phyloP scores from a whole-genome alignment of 1,140 invertebrate species.

The Magallana ariakensis region DNA sequence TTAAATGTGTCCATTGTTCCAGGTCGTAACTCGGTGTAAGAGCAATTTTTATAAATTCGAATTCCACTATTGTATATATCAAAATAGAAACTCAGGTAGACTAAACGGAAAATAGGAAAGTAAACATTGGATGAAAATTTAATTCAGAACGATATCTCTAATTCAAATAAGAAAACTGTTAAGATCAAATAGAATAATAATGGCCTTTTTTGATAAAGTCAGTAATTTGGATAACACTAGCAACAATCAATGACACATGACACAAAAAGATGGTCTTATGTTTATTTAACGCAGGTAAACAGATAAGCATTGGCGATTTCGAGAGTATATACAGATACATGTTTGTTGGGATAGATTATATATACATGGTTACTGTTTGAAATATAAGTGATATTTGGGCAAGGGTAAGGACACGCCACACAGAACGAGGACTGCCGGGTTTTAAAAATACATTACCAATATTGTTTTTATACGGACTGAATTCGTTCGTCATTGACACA shows the following conservation, averaged over 20 bases:
- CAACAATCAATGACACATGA: background rate
- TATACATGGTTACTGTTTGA: too few relatives aligned
- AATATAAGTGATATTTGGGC: too few relatives aligned
- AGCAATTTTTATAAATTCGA: constrained; percentile 18
- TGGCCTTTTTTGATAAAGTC: constrained; percentile 13
- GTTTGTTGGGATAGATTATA: too few relatives aligned
- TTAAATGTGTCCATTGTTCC: constrained; percentile 32
- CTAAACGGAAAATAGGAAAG: background rate
- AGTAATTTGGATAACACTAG: background rate
- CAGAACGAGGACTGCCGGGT: too few relatives aligned
- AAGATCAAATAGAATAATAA: constrained; percentile 30
- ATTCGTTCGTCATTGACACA: too few relatives aligned
- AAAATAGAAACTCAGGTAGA: constrained; percentile 28
- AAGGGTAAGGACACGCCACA: too few relatives aligned
- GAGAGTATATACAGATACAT: too few relatives aligned
- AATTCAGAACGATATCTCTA: constrained; percentile 31
- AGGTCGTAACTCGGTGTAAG: constrained; percentile 35
- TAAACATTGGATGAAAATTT: constrained; percentile 26
- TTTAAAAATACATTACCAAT: too few relatives aligned
- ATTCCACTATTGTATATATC: background rate
- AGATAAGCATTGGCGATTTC: background rate
- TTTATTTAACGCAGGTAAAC: background rate
- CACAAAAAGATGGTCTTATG: background rate
- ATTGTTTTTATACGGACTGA: too few relatives aligned
- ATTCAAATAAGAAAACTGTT: constrained; percentile 26